Percentiles rank a stretch among this genome's conserved stretches.
phyloP scores from a whole-genome alignment of 2,113 vertebrate species.

The Opisthocomus hoazin region DNA sequence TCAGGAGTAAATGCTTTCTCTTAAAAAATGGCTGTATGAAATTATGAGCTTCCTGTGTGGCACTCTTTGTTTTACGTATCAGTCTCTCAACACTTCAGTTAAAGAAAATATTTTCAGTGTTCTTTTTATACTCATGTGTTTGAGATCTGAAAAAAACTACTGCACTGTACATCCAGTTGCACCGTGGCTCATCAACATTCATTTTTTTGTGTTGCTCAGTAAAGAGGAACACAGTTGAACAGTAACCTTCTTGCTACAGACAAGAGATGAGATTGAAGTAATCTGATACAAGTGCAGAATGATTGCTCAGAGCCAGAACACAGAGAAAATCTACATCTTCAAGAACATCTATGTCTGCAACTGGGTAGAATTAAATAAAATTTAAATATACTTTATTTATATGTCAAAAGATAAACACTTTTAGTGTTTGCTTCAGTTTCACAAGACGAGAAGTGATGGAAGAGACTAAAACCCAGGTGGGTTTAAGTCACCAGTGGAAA shows the following conservation, averaged over 20 bases:
- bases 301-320: neutral
- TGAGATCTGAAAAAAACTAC: neutral
- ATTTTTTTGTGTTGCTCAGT: neutral
- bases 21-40: neutral
- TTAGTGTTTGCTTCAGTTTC: neutral
- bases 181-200: neutral
- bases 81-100: neutral
- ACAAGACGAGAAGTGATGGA: neutral
- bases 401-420: neutral
- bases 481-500: neutral
- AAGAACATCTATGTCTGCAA: neutral
- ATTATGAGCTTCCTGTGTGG: neutral
- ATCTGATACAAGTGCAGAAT: neutral
- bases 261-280: neutral
- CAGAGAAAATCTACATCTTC: neutral
- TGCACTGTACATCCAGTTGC: neutral
- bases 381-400: too few relatives aligned
- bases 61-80: neutral
- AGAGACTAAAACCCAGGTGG: neutral
- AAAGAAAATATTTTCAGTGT: neutral
- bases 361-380: neutral
- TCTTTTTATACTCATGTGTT: neutral
- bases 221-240: neutral
- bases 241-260: neutral
- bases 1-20: neutral